These are phyloP conservation scores for Reinhardtius hippoglossoides DNA, from an alignment of 2,113 vertebrate genomes.

Conservation along the genomic window DNA sequence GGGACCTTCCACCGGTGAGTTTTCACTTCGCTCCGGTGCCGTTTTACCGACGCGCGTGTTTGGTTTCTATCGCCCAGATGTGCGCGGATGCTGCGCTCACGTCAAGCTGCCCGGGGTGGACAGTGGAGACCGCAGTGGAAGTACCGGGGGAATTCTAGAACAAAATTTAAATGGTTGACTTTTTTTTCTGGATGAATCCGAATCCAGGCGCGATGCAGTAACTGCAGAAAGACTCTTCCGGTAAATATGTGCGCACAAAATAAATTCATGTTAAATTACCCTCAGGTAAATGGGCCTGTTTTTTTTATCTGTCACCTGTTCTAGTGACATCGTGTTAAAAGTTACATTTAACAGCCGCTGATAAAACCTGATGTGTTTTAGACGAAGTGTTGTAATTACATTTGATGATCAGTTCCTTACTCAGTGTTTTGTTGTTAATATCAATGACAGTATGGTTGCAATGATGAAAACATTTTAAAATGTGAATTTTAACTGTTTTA, in stretches of 20 bases:
- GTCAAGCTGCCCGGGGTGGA: not conserved
- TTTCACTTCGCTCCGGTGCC: not conserved
- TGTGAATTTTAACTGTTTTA: not conserved
- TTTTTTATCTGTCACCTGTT: too few species aligned
- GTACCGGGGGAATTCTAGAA: not conserved
- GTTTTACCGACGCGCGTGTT: not conserved
- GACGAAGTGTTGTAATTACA: not conserved
- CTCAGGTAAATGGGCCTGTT: too few species aligned
- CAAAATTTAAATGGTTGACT: too few species aligned
- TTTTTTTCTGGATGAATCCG: too few species aligned
- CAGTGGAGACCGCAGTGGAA: not conserved
- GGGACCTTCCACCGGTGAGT: constrained; percentile 41
- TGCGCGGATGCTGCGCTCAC: constrained; percentile 25
- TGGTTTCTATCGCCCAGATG: not conserved
- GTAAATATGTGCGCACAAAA: too few species aligned
- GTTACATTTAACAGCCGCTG: too few species aligned
- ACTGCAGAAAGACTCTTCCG: too few species aligned
- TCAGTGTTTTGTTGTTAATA: not conserved
- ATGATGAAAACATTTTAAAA: not conserved
- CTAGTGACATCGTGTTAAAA: too few species aligned
- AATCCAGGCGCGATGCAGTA: too few species aligned
- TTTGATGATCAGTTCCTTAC: too few species aligned
- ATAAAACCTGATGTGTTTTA: not conserved
- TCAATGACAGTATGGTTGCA: not conserved
- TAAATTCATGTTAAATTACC: too few species aligned